phyloP scores from a whole-genome alignment of 2,113 vertebrate genomes.

The Litocranius walleri region DNA sequence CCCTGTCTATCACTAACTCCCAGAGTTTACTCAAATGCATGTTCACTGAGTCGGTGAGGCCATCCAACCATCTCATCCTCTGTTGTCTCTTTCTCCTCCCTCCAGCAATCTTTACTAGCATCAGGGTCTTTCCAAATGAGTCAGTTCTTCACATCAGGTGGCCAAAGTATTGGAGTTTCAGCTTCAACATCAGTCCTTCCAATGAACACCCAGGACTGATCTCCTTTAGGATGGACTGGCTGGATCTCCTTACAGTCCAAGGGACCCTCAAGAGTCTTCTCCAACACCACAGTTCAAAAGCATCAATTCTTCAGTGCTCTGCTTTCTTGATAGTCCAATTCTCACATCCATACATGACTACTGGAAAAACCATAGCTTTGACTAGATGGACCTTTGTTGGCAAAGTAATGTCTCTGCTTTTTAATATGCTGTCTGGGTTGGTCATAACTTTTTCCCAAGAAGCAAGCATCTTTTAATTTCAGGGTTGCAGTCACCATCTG shows the following conservation, averaged over 20 bases:
- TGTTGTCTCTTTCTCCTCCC: background rate
- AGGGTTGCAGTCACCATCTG: background rate
- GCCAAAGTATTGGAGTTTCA: background rate
- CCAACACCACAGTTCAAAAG: background rate
- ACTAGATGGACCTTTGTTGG: background rate
- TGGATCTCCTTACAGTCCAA: background rate
- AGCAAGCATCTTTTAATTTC: background rate
- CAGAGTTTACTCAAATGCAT: background rate
- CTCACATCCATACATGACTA: background rate
- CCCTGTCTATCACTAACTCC: background rate
- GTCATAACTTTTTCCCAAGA: background rate
- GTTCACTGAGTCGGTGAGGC: background rate
- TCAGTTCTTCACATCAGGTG: background rate
- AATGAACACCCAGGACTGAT: background rate
- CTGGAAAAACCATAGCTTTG: background rate
- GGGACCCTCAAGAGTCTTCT: background rate
- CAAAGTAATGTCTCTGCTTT: background rate
- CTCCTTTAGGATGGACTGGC: background rate
- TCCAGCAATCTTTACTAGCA: background rate
- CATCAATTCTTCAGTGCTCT: background rate
- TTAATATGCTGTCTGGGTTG: background rate
- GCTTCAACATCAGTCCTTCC: background rate
- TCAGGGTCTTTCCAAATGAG: background rate
- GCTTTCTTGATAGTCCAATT: background rate
- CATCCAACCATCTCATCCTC: background rate